Evolutionary conservation across 2,797 vertebrate genomes (phyloP).

Genomic region (Pogoniulus pusillus): DNA sequence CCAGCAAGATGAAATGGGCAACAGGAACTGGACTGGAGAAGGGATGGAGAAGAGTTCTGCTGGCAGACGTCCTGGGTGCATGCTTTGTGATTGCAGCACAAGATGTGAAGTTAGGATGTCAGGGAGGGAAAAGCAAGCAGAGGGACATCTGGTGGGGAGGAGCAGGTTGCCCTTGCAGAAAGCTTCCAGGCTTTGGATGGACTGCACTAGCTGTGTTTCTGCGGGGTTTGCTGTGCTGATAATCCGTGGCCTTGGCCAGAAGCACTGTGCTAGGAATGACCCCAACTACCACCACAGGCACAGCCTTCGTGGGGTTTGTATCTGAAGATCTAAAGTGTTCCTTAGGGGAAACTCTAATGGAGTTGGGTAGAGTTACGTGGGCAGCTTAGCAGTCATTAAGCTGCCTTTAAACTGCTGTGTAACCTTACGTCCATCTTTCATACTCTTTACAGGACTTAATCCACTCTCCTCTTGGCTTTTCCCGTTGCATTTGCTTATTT

Average conservation of each 20-base stretch:
- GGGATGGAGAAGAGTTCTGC: not conserved
- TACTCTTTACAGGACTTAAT: not conserved
- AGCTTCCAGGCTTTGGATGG: not conserved
- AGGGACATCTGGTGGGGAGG: too few relatives aligned
- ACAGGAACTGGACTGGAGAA: not conserved
- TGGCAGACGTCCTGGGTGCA: not conserved
- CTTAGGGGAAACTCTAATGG: not conserved
- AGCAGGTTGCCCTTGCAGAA: not conserved
- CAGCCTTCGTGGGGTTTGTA: not conserved
- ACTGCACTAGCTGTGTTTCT: not conserved
- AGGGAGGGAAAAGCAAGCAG: not conserved
- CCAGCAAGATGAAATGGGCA: not conserved
- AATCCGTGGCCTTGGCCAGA: not conserved
- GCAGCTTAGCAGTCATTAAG: not conserved
- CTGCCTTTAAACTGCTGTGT: not conserved
- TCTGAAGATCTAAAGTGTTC: not conserved
- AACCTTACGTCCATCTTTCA: conserved; percentile 9
- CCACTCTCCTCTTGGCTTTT: not conserved
- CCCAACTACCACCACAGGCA: not conserved
- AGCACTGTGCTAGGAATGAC: not conserved
- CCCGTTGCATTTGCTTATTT: not conserved
- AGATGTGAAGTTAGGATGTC: not conserved
- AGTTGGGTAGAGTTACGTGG: not conserved
- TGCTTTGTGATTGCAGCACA: not conserved
- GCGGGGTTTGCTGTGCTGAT: not conserved